phyloP scores from a whole-genome alignment of 1,140 invertebrate species.

The Pachypeltis micranthus region DNA sequence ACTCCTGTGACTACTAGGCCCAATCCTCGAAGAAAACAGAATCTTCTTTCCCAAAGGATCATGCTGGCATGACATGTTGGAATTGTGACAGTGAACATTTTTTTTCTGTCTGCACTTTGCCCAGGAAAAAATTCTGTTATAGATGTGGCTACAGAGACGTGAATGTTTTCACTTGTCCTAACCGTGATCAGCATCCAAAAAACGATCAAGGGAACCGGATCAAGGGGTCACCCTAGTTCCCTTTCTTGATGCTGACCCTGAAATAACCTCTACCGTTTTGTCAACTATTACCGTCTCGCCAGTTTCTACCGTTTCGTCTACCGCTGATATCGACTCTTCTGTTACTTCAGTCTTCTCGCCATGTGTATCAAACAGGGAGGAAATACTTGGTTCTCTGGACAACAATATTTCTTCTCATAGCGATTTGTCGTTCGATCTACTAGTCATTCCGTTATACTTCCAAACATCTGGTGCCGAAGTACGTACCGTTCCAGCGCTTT shows the following conservation, averaged over 20 bases:
- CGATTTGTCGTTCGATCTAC: neutral
- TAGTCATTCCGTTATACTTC: neutral
- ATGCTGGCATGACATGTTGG: neutral
- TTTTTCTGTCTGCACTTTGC: neutral
- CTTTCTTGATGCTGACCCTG: neutral
- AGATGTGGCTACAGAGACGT: neutral
- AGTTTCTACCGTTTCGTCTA: neutral
- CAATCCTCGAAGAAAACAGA: neutral
- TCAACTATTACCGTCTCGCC: neutral
- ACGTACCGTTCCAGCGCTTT: neutral
- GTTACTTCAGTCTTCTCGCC: neutral
- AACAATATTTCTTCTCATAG: neutral
- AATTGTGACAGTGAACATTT: neutral
- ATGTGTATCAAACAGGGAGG: neutral
- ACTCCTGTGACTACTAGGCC: neutral
- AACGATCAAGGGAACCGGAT: neutral
- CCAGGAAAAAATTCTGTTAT: neutral
- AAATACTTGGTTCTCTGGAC: neutral
- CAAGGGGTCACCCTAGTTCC: neutral
- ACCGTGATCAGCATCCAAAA: neutral
- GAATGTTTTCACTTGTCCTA: neutral
- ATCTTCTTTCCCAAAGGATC: neutral
- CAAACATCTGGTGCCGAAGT: neutral
- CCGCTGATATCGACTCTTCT: neutral
- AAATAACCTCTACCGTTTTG: neutral